A percentile compares a stretch with the other conserved stretches of the same genome.
Conservation (phyloP, 2,113 vertebrate species). For the Chelonoidis abingdonii region DNA sequence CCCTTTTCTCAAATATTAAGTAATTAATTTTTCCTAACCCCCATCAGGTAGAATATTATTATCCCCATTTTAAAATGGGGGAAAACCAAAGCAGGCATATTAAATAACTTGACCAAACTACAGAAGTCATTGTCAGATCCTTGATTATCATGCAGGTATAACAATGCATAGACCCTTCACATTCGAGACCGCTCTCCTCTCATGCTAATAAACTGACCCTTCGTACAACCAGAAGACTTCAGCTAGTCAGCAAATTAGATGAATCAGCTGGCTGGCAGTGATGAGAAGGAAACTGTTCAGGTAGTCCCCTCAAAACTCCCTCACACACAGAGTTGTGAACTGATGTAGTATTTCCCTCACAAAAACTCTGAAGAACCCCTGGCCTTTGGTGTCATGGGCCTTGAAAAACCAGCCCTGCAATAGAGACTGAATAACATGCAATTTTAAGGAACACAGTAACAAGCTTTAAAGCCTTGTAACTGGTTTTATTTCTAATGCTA, state of each 20-base stretch:
- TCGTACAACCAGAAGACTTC: not conserved
- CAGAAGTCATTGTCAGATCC: not conserved
- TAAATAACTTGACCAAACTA: not conserved
- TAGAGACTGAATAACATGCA: not conserved
- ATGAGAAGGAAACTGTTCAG: not conserved
- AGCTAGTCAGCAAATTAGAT: not conserved
- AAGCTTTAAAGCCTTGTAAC: not conserved
- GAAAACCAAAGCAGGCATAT: not conserved
- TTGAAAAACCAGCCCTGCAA: not conserved
- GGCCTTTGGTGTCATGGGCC: not conserved
- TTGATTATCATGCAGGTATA: not conserved
- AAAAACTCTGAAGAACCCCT: not conserved
- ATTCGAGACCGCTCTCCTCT: not conserved
- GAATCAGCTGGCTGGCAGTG: not conserved
- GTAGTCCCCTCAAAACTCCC: not conserved
- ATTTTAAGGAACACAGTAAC: not conserved
- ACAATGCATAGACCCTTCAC: not conserved
- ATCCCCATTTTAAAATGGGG: not conserved
- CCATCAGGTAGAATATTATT: not conserved
- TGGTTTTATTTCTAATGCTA: not conserved
- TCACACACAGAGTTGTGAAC: not conserved
- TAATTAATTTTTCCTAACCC: not conserved
- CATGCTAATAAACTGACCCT: not conserved
- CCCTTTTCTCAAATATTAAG: not conserved
- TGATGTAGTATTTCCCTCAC: not conserved